A percentile compares a stretch with the other conserved stretches of the same genome.
These are phyloP conservation scores for Lepidurus apus DNA, from an alignment of 1,140 invertebrate genomes.

Conservation along the genomic window DNA sequence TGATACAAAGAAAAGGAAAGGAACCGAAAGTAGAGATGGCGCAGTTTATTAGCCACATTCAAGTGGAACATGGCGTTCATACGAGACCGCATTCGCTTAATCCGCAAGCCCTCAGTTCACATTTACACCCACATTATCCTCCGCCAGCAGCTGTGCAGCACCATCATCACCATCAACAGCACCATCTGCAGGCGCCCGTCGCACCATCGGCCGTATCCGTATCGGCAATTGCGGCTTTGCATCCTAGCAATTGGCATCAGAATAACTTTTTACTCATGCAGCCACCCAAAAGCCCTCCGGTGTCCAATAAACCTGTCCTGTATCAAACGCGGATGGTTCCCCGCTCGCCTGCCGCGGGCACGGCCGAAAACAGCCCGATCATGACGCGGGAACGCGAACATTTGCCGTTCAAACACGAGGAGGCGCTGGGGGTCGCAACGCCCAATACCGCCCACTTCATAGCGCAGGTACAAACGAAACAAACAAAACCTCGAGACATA, in stretches of 20 bases:
- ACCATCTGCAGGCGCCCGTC: neutral
- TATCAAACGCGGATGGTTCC: conserved; percentile 2
- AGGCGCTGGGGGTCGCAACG: neutral
- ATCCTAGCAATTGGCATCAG: neutral
- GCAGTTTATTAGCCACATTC: conserved; percentile 2
- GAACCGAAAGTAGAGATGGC: neutral
- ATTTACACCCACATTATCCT: conserved; percentile 10
- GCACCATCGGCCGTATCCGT: neutral
- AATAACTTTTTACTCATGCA: neutral
- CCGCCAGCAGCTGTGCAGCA: conserved; percentile 4
- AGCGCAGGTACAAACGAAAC: conserved; percentile 21
- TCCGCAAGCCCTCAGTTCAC: neutral
- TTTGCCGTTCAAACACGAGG: neutral
- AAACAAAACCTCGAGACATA: neutral
- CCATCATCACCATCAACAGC: neutral
- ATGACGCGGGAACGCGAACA: neutral
- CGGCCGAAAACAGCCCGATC: neutral
- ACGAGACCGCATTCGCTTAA: neutral
- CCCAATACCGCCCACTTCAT: neutral
- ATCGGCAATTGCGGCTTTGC: neutral
- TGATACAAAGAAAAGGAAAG: neutral
- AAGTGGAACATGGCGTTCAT: conserved; percentile 18
- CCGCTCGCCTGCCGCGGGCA: neutral
- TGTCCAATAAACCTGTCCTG: neutral
- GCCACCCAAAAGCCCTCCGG: neutral